phyloP scores from a whole-genome alignment of 92 coral and sea anemone genomes.

The Diadumene lineata region DNA sequence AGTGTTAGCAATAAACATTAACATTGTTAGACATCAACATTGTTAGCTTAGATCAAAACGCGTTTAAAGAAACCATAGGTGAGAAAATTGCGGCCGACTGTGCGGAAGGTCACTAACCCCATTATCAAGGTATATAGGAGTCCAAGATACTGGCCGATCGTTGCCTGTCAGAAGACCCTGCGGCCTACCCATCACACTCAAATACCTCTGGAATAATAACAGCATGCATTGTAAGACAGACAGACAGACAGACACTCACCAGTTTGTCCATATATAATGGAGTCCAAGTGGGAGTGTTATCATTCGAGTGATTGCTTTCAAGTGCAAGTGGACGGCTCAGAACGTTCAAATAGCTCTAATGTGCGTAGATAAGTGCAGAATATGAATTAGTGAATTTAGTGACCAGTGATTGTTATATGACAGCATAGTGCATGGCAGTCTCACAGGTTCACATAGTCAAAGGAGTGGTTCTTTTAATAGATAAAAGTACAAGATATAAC shows the following conservation, averaged over 20 bases:
- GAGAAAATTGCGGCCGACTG: conserved; percentile 20
- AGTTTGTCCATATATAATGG: conserved; percentile 67
- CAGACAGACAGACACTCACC: conserved; percentile 68
- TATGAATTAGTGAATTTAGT: conserved; percentile 41
- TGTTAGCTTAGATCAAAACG: not conserved
- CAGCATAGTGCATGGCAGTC: conserved; percentile 1
- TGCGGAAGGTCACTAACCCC: conserved; percentile 48
- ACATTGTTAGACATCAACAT: not conserved
- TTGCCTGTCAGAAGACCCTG: conserved; percentile 33
- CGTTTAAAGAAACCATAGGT: conserved; percentile 18
- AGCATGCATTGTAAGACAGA: conserved; percentile 30
- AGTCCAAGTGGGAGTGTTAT: conserved; percentile 64
- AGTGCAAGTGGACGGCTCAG: conserved; percentile 92
- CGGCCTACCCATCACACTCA: conserved; percentile 54
- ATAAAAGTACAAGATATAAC: too few species aligned
- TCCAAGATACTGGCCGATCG: conserved; percentile 50
- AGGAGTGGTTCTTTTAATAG: too few species aligned
- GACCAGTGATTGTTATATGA: too few species aligned
- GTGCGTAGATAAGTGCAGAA: conserved; percentile 50
- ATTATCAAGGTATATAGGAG: conserved; percentile 62
- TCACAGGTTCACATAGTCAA: conserved; percentile 4
- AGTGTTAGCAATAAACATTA: not conserved
- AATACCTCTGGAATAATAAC: conserved; percentile 46
- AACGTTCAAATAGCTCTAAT: conserved; percentile 82
- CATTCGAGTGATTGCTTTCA: conserved; percentile 30